Conservation (phyloP, 1,140 invertebrate species). For the Andricus grossulariae region DNA sequence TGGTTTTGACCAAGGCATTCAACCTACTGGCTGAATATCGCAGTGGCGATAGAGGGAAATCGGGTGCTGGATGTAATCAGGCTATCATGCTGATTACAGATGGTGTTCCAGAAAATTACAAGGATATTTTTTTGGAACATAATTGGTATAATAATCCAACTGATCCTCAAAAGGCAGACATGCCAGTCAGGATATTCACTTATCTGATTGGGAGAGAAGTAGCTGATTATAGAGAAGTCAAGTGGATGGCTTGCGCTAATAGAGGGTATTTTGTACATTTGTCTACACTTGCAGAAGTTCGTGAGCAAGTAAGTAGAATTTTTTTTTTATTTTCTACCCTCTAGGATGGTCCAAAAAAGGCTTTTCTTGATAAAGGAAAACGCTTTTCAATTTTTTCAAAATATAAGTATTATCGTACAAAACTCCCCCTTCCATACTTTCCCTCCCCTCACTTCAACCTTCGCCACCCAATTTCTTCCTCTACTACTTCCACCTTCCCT, state of each 20-base stretch:
- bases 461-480: too few species aligned
- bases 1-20: constrained; percentile 93
- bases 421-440: too few species aligned
- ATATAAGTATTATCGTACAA: too few species aligned
- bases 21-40: constrained; percentile 84
- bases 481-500: too few species aligned
- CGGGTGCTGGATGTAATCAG: constrained; percentile 86
- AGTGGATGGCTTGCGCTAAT: constrained; percentile 98
- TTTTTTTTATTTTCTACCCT: too few species aligned
- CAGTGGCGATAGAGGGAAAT: constrained; percentile 66
- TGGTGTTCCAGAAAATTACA: constrained; percentile 95
- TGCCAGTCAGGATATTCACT: constrained; percentile 95
- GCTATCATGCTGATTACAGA: constrained; percentile 99
- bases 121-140: constrained; percentile 92
- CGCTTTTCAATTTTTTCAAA: too few species aligned
- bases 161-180: constrained; percentile 86
- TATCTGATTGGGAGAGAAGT: constrained; percentile 97
- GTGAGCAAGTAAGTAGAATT: constrained; percentile 82
- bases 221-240: constrained; percentile 87
- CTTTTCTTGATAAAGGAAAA: too few species aligned
- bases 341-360: too few species aligned
- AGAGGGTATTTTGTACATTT: constrained; percentile 95
- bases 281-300: constrained; percentile 92
- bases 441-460: too few species aligned
- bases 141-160: constrained; percentile 85